These are phyloP conservation scores for Eretmochelys imbricata DNA, from an alignment of 2,113 vertebrate species.

Conservation along the genomic window DNA sequence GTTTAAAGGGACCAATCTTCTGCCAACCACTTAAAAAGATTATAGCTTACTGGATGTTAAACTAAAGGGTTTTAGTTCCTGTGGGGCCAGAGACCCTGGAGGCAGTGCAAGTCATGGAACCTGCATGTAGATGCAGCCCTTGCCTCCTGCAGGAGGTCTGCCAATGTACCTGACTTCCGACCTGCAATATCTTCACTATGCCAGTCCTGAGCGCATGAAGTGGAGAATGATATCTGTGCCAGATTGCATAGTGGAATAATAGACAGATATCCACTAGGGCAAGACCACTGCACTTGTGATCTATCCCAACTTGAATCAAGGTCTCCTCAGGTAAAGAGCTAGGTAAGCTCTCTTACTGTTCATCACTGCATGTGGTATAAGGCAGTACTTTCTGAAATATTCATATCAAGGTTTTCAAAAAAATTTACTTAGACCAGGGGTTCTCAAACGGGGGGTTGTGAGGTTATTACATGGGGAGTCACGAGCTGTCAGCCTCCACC, in stretches of 20 bases:
- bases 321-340: background rate
- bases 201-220: background rate
- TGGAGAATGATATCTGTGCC: too few species aligned
- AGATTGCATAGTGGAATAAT: background rate
- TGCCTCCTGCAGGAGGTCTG: background rate
- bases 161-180: background rate
- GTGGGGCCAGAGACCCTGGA: rapidly evolving
- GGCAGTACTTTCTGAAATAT: background rate
- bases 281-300: background rate
- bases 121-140: rapidly evolving
- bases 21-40: background rate
- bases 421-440: background rate
- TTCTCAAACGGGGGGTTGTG: too few species aligned
- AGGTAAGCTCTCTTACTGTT: background rate
- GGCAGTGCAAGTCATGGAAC: background rate
- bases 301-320: background rate
- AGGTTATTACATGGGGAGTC: too few species aligned
- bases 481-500: too few species aligned
- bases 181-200: background rate
- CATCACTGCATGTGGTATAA: background rate
- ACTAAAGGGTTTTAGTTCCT: background rate
- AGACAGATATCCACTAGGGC: background rate
- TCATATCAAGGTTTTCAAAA: background rate
- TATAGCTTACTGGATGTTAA: background rate
- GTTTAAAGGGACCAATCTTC: background rate